Evolutionary conservation across 2,797 vertebrate species (phyloP).

Genomic region (Tamandua tetradactyla): DNA sequence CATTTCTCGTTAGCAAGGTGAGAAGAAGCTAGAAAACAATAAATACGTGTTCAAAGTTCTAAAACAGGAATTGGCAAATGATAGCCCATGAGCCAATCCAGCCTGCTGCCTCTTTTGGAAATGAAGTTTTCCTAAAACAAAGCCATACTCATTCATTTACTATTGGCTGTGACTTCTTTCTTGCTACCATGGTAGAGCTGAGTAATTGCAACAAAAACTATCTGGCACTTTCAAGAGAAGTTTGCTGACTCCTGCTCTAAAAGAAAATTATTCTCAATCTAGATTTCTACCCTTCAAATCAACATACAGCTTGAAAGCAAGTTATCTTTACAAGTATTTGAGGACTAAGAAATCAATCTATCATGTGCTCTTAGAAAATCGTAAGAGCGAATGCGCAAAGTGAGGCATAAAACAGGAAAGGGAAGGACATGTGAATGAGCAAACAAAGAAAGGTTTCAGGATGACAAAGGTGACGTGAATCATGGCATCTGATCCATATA

Average conservation of each 20-base stretch:
- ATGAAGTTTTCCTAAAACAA: background rate
- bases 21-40: background rate
- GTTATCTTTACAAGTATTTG: background rate
- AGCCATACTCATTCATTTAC: background rate
- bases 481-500: background rate
- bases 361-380: background rate
- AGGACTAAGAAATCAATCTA: background rate
- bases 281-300: background rate
- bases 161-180: background rate
- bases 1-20: background rate
- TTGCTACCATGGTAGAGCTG: background rate
- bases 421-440: background rate
- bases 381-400: background rate
- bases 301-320: background rate
- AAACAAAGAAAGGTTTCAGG: background rate
- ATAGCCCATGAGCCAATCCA: background rate
- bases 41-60: background rate
- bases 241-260: background rate
- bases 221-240: background rate
- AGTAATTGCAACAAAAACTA: background rate
- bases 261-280: background rate
- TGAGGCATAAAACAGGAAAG: background rate
- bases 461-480: background rate
- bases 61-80: background rate
- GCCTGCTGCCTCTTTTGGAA: background rate